These are phyloP conservation scores for Brachyhypopomus occidentalis DNA, from an alignment of 2,113 vertebrate genomes.

Conservation along the genomic window DNA sequence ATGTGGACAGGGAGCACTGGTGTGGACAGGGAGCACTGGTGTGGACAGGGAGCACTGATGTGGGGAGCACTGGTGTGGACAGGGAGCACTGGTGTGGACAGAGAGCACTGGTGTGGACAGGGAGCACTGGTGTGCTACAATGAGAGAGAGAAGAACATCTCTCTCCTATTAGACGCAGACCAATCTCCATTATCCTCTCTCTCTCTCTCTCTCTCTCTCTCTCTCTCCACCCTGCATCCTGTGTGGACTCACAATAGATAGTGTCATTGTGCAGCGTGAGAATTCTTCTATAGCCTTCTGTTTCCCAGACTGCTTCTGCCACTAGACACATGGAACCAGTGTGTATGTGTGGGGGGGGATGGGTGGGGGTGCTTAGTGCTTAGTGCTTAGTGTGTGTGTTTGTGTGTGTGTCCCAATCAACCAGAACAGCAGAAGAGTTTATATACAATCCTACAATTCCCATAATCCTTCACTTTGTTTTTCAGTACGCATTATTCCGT, in stretches of 20 bases:
- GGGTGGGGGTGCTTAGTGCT: no score
- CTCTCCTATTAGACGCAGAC: constrained; percentile 7
- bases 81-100: constrained; percentile 34
- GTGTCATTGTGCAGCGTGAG: constrained; percentile 77
- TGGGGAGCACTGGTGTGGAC: no score
- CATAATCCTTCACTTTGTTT: not conserved
- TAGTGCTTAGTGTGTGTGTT: not conserved
- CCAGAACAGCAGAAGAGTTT: no score
- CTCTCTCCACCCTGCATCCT: constrained; percentile 26
- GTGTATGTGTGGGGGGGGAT: constrained; percentile 64
- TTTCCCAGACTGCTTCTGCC: constrained; percentile 76
- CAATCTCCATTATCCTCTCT: constrained; percentile 31
- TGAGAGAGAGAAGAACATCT: constrained; percentile 16
- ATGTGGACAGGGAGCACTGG: constrained; percentile 31
- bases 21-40: not conserved
- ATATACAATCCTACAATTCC: not conserved
- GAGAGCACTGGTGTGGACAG: not conserved
- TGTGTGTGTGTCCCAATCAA: not conserved
- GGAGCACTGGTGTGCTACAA: not conserved
- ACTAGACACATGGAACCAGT: constrained; percentile 80
- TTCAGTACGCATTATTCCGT: constrained; percentile 51
- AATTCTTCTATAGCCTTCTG: constrained; percentile 71
- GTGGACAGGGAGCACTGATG: no score
- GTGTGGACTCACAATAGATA: constrained; percentile 80
- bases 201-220: not conserved